Conservation (phyloP, 2,888 invertebrate genomes). For the Euplagia quadripunctaria region DNA sequence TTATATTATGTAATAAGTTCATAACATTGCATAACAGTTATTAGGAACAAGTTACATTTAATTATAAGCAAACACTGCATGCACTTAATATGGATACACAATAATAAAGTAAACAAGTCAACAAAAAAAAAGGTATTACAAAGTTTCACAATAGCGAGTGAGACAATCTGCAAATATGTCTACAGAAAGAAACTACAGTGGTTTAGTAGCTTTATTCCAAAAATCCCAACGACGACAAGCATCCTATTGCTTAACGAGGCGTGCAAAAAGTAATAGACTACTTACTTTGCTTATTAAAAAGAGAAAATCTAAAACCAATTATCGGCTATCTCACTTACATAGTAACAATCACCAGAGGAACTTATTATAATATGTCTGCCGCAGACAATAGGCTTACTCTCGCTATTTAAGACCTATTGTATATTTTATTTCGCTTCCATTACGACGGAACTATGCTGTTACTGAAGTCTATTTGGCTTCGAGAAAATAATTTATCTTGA, state of each 20-base stretch:
- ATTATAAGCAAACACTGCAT: no score
- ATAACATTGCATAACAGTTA: no score
- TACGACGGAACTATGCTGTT: slow-evolving; percentile 12
- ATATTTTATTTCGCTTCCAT: slow-evolving; percentile 14
- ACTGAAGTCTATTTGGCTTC: not conserved
- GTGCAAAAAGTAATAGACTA: not conserved
- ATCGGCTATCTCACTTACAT: slow-evolving; percentile 13
- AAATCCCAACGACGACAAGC: not conserved
- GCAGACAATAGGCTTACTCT: slow-evolving; percentile 39
- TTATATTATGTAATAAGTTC: no score
- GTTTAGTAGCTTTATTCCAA: not conserved
- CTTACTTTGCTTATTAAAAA: slow-evolving; percentile 10
- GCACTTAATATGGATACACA: no score
- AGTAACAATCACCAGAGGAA: slow-evolving; percentile 10
- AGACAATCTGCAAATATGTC: no score
- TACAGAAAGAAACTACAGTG: no score
- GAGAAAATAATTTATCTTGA: slow-evolving; percentile 7
- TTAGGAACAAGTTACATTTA: no score
- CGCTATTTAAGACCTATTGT: slow-evolving; percentile 31
- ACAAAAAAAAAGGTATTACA: no score
- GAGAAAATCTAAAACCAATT: slow-evolving; percentile 15
- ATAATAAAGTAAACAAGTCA: no score
- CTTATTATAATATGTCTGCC: slow-evolving; percentile 19
- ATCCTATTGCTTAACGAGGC: not conserved
- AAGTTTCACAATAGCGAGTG: no score